Percentiles rank a stretch among this genome's conserved stretches.
Conservation (phyloP, 2,113 vertebrate species). For the Mus pahari region DNA sequence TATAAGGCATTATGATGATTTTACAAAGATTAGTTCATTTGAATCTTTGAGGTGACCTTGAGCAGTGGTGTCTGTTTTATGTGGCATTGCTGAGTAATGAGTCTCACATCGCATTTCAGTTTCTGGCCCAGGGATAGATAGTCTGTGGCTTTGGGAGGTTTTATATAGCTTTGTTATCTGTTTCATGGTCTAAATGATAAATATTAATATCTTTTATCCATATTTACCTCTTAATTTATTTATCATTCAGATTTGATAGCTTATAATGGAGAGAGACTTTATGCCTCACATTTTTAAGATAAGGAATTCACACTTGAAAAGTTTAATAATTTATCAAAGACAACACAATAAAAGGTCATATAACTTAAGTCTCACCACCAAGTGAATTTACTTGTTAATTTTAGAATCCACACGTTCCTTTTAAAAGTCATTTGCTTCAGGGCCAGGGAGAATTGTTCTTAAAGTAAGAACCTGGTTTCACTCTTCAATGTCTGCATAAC, state of each 20-base stretch:
- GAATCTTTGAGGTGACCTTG: conserved; percentile 10
- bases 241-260: conserved; percentile 23
- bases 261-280: background rate
- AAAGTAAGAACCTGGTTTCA: background rate
- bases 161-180: background rate
- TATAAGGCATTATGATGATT: background rate
- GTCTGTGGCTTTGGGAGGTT: background rate
- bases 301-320: background rate
- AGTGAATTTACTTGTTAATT: background rate
- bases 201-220: background rate
- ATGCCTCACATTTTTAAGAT: conserved; percentile 45
- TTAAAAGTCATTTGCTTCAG: background rate
- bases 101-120: conserved; percentile 39
- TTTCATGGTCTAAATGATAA: conserved; percentile 17
- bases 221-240: background rate
- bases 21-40: conserved; percentile 39
- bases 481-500: background rate
- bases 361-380: background rate
- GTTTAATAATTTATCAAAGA: conserved; percentile 28
- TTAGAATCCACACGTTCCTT: background rate
- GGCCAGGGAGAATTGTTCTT: background rate
- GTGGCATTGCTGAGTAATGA: background rate
- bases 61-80: background rate
- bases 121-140: background rate
- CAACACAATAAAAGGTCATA: background rate